Base-by-base conservation (phyloP, 2,888 invertebrate genomes). In the Xestia sexstrigata region DNA sequence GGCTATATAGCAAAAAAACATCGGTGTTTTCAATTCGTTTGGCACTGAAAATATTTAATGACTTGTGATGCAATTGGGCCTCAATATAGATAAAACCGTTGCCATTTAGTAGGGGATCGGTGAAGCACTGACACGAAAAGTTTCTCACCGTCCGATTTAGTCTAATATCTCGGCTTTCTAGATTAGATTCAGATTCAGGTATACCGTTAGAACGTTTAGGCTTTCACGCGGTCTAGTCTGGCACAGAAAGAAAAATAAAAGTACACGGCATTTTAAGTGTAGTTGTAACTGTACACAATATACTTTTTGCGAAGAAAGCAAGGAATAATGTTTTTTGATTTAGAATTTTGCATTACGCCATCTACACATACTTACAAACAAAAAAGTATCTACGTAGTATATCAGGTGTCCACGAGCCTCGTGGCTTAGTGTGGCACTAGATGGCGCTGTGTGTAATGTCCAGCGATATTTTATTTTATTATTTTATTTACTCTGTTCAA, bases 111-210 rank as follows among this genome's bases (percentile, higher is more conserved):
- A 89, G 85, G 87, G 84, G 87, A 60, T 68, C 39, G 8, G 70
- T 62, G 76, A 81, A 76, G 79, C 85, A 85, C 83, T 78, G 83
- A 87, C 89, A 88, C 87, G 84, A 87, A 89, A 90, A 89, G 78
- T 86, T 88, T 83, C 72, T 74, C 62, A 77, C 75, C 75, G 75
- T 71, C 78, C 81, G 86, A 89, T 90, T 90, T 89, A 60, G 80
- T 70, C 68, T 78, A 88, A 83, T 88, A 85, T 86, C 74, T 81
- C 70, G 83, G 79, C 65, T 68, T 79, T 82, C 73, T 72, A 60
- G 72, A 82, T 85, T 81, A 45, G 78, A 79, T 86, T 79, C 65
- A 45, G 76, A 79, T 85, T 79, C 69, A 85, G 79, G 72, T 80
- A 82, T 88, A 66, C 83, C 79, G 80, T 83, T 83, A 79, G 45